Base-by-base conservation (phyloP, 2,888 invertebrate species). In the Dorcus hopei region DNA sequence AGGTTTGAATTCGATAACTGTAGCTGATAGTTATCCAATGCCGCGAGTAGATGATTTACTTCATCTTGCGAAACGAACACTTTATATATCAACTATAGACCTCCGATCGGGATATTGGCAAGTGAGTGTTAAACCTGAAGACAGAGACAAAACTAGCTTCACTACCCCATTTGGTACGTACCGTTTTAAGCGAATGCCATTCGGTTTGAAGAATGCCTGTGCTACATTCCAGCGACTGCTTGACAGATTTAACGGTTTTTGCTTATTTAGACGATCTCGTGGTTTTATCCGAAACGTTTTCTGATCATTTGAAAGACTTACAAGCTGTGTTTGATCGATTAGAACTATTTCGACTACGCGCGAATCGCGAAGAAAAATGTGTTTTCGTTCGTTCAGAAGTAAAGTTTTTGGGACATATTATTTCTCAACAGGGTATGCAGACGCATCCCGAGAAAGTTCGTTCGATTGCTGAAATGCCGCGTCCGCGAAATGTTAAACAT, bases 41-140 rank as follows among this genome's bases (percentile, higher is more conserved):
- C 19, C 19, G 3, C 2, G 19, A 19, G 19, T 19, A 19, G 3
- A 19, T 19, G 19, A 19, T 19, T 19, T 19, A 3, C 19, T 19
- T 19, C 19, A 19, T 3, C 19, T 19, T 19, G 19, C 19, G 3
- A 19, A 19, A 19, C 19, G 19, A 19, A 19, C 19, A 19, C 19
- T 19, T 19, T 19, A 19, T 19, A 19, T 19, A 3, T 19, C 19
- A n/a, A 19, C 19, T 3, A 19, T 19, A 2, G 19, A 2, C 3
- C 19, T 19, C 19, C 19, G 19, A 19, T 19, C 19, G 3, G 3
- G 19, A 19, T 19, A 19, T 58, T 75, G 73, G 69, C 77, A 78
- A 53, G 66, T 75, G 5, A 16, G 39, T n/a, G 57, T 65, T 5
- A 9, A 39, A 72, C 75, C 57, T 65, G 74, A 0, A 77, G 81